phyloP scores from a whole-genome alignment of 2,113 vertebrate species.

The Corynorhinus townsendii region DNA sequence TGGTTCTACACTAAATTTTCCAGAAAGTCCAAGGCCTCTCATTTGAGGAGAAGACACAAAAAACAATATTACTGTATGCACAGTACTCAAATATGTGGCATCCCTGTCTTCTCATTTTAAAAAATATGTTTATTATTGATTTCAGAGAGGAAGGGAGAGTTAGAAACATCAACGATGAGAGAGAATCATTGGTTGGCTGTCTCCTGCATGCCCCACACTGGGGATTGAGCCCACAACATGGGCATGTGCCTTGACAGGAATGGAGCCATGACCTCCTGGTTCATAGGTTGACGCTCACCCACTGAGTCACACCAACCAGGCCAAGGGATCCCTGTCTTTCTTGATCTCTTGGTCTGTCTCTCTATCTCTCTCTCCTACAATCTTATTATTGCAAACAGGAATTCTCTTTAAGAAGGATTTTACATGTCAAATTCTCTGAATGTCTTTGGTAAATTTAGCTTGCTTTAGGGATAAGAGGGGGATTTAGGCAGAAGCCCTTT shows the following conservation, averaged over 20 bases:
- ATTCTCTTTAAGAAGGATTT: constrained; percentile 61
- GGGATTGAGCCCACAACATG: no score
- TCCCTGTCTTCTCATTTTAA: not conserved
- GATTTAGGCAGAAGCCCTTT: constrained; percentile 65
- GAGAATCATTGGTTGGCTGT: no score
- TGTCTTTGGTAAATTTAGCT: constrained; percentile 60
- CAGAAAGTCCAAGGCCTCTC: not conserved
- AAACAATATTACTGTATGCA: not conserved
- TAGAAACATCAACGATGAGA: no score
- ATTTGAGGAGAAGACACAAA: not conserved
- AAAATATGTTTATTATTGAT: no score
- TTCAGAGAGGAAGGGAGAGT: no score
- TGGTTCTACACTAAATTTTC: constrained; percentile 57
- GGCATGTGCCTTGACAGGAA: no score
- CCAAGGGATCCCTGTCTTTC: no score
- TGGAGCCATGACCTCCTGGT: no score
- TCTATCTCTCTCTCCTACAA: not conserved
- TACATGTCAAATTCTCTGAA: constrained; percentile 48
- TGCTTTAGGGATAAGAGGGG: constrained; percentile 59
- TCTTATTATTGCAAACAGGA: constrained; percentile 35
- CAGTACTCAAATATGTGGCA: no score
- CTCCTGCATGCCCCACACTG: no score
- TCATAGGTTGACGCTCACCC: no score
- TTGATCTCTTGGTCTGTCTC: not conserved
- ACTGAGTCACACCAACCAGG: no score